Conservation (phyloP, 2,797 vertebrate species). For the Chaetophractus vellerosus region DNA sequence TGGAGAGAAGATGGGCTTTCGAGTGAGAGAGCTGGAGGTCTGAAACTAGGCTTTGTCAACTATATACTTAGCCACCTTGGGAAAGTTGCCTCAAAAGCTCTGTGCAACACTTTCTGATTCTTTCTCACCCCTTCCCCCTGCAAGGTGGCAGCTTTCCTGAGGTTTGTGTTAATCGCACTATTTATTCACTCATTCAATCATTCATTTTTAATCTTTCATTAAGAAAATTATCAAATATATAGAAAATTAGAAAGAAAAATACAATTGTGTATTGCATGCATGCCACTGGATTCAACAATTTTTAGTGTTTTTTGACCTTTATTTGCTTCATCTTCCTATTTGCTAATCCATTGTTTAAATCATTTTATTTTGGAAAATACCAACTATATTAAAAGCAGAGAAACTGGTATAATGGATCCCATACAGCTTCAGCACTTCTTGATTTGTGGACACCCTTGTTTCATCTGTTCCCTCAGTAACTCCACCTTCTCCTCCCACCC, state of each 20-base stretch:
- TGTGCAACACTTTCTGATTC: neutral
- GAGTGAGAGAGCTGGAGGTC: neutral
- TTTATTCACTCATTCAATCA: neutral
- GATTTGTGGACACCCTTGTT: fast-evolving
- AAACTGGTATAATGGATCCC: no score
- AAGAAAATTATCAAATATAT: slow-evolving; percentile 17
- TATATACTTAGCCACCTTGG: neutral
- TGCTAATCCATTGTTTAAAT: neutral
- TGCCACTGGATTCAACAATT: neutral
- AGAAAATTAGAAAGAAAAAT: neutral
- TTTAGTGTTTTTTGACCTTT: neutral
- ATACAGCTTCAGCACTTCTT: fast-evolving
- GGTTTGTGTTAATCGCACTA: neutral
- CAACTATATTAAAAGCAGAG: neutral
- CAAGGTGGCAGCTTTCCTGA: neutral
- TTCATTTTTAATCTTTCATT: slow-evolving; percentile 13
- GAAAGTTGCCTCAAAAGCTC: neutral
- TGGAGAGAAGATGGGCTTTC: neutral
- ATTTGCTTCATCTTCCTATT: neutral
- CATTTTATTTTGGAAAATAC: neutral
- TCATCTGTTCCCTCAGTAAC: fast-evolving
- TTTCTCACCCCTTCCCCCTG: neutral
- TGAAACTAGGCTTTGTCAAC: neutral
- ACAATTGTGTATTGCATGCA: neutral
- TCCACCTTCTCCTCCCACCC: neutral